These are phyloP conservation scores for Drosophila algonquin DNA, from an alignment of 2,888 invertebrate species.

Conservation along the genomic window DNA sequence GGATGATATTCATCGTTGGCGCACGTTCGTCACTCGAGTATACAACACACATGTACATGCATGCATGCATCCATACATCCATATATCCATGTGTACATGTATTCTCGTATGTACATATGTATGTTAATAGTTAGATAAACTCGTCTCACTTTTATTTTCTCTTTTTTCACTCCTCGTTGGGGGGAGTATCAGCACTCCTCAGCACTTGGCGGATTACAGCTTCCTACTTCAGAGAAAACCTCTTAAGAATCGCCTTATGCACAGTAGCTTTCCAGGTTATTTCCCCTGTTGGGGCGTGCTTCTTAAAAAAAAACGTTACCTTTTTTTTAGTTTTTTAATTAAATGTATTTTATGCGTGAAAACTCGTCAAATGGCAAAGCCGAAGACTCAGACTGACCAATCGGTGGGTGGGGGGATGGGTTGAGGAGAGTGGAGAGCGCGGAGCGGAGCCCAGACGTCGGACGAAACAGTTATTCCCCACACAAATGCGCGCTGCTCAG, in stretches of 20 bases:
- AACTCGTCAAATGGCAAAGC: constrained; percentile 70
- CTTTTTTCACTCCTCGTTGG: not conserved
- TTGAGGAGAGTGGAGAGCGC: constrained; percentile 1
- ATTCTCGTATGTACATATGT: not conserved
- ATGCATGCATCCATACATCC: not conserved
- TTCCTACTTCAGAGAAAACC: not conserved
- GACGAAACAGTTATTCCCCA: constrained; percentile 53
- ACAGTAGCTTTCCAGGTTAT: not conserved
- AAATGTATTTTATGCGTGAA: constrained; percentile 72
- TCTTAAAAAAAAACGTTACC: too few relatives aligned
- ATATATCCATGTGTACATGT: not conserved
- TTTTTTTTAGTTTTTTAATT: constrained; percentile 57
- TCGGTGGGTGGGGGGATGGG: constrained; percentile 5
- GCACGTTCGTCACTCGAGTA: constrained; percentile 36
- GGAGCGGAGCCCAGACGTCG: constrained; percentile 22
- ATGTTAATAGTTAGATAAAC: not conserved
- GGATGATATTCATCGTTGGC: constrained; percentile 41
- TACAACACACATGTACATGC: not conserved
- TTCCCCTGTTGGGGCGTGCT: too few relatives aligned
- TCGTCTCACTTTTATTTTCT: not conserved
- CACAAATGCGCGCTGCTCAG: constrained; percentile 10
- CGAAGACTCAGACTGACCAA: constrained; percentile 29
- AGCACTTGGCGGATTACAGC: not conserved
- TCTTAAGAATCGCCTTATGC: too few relatives aligned
- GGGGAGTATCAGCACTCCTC: not conserved